Conservation (phyloP, 2,888 invertebrate genomes). For the Xanthia togata region DNA sequence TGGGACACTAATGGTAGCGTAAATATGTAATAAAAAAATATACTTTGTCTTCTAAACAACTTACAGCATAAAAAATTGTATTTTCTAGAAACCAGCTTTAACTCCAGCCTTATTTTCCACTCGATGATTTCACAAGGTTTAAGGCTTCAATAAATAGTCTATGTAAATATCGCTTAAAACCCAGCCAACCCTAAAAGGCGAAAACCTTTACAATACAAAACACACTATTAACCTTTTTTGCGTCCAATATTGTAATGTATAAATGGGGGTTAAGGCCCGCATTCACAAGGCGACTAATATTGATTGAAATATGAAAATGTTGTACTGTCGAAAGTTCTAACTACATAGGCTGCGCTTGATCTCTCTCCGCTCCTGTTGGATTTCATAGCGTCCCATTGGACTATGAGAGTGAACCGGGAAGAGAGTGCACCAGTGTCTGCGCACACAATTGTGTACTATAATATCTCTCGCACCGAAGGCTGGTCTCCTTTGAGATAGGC, state of each 20-base stretch:
- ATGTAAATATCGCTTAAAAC: constrained; percentile 51
- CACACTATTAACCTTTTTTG: constrained; percentile 50
- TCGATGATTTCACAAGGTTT: constrained; percentile 29
- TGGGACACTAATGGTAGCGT: no score
- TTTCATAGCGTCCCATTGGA: no score
- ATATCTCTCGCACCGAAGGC: no score
- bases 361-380: no score
- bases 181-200: constrained; percentile 44
- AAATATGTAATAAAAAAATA: no score
- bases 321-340: neutral
- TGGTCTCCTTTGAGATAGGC: no score
- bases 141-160: constrained; percentile 41
- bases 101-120: constrained; percentile 32
- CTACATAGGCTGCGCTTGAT: no score
- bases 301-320: constrained; percentile 19
- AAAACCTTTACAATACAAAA: constrained; percentile 51
- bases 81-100: neutral
- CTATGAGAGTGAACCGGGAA: no score
- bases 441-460: no score
- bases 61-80: neutral
- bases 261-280: constrained; percentile 35
- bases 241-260: constrained; percentile 55
- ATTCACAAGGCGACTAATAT: constrained; percentile 23
- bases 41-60: neutral
- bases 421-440: no score